These are phyloP conservation scores for Erpetoichthys calabaricus DNA, from an alignment of 2,797 vertebrate genomes.

Conservation along the genomic window DNA sequence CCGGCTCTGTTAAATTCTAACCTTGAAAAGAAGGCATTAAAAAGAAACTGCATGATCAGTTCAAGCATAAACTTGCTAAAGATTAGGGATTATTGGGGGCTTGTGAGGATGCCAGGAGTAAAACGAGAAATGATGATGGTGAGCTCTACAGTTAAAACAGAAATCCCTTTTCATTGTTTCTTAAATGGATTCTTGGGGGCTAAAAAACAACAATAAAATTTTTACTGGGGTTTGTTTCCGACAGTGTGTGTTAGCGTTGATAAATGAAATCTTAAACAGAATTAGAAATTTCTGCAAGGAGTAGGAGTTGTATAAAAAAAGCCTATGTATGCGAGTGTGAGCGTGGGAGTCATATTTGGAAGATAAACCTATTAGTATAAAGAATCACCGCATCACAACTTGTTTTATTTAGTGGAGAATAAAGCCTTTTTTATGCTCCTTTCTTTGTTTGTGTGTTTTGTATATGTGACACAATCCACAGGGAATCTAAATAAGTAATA, in stretches of 20 bases:
- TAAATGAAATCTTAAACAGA: neutral
- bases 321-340: neutral
- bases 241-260: slow-evolving; percentile 2
- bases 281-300: slow-evolving; percentile 2
- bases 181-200: neutral
- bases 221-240: neutral
- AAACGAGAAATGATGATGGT: neutral
- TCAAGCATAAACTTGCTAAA: neutral
- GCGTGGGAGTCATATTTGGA: neutral
- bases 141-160: neutral
- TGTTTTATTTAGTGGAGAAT: slow-evolving; percentile 5
- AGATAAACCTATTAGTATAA: neutral
- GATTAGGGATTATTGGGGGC: neutral
- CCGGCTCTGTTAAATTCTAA: no score
- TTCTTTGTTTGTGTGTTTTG: neutral
- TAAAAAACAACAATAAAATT: neutral
- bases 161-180: neutral
- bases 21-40: neutral
- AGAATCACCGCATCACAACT: slow-evolving; percentile 1
- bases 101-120: neutral
- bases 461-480: no score
- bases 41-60: neutral
- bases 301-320: neutral
- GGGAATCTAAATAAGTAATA: no score
- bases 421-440: neutral